phyloP scores from a whole-genome alignment of 2,888 invertebrate genomes.

The Drosophila mimica region DNA sequence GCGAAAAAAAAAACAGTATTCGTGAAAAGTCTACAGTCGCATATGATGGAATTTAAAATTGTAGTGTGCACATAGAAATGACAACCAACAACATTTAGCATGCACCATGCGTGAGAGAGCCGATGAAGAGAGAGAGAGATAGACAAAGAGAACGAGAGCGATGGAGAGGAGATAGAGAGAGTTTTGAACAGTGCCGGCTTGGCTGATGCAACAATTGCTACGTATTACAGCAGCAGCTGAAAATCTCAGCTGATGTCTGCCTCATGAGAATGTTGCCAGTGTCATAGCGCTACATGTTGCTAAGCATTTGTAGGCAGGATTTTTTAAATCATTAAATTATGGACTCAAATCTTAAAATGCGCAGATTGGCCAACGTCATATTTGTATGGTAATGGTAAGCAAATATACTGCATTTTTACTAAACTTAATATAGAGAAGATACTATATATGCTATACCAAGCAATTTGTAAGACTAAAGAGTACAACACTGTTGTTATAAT shows the following conservation, averaged over 20 bases:
- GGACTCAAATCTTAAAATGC: constrained; percentile 13
- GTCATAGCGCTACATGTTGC: constrained; percentile 50
- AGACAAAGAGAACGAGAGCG: not conserved
- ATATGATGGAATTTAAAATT: constrained; percentile 2
- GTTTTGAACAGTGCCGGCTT: constrained; percentile 30
- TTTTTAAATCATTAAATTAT: too few relatives aligned
- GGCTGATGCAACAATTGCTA: constrained; percentile 74
- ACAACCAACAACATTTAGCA: not conserved
- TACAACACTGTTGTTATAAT: not conserved
- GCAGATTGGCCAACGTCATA: constrained; percentile 9
- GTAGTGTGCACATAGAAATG: constrained; percentile 33
- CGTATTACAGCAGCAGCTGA: constrained; percentile 65
- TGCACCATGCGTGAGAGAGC: constrained; percentile 40
- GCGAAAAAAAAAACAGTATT: not conserved
- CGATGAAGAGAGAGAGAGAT: not conserved
- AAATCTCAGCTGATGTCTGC: constrained; percentile 48
- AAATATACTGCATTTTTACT: not conserved
- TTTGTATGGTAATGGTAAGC: constrained; percentile 5
- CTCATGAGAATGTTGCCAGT: constrained; percentile 40
- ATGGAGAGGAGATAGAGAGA: not conserved
- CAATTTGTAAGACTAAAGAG: not conserved
- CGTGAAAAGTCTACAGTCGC: not conserved
- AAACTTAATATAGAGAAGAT: not conserved
- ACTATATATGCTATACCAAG: not conserved
- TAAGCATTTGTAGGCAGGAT: not conserved